Evolutionary conservation across 2,113 vertebrate genomes (phyloP).

Genomic region (Vombatus ursinus): DNA sequence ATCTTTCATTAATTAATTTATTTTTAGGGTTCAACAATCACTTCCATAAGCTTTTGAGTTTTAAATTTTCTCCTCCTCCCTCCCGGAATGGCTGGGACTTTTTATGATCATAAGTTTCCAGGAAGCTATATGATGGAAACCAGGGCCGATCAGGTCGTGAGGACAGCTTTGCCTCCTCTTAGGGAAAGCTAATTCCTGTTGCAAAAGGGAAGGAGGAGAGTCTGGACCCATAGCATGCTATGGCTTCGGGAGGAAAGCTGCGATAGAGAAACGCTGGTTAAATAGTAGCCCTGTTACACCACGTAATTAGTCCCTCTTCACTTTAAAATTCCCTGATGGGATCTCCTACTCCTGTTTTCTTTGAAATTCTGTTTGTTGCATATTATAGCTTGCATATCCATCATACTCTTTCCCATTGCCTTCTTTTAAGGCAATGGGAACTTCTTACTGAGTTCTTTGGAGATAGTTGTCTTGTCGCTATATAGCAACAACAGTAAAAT

Average conservation of each 20-base stretch:
- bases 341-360: neutral
- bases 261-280: neutral
- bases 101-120: neutral
- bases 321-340: neutral
- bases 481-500: neutral
- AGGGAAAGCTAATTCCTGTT: neutral
- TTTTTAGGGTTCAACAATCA: no score
- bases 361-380: neutral
- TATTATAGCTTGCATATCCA: neutral
- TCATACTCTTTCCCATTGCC: neutral
- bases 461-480: neutral
- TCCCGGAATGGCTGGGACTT: neutral
- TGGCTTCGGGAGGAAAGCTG: neutral
- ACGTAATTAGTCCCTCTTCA: neutral
- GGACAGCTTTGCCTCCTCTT: neutral
- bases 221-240: neutral
- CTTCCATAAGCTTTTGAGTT: no score
- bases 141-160: neutral
- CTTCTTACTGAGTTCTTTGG: neutral
- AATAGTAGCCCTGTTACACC: neutral
- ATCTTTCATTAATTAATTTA: no score
- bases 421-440: neutral
- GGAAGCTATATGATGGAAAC: neutral
- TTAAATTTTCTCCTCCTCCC: no score
- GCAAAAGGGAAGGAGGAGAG: neutral